Evolutionary conservation across 2,888 invertebrate species (phyloP).

Genomic region (Tachystola acroxantha): DNA sequence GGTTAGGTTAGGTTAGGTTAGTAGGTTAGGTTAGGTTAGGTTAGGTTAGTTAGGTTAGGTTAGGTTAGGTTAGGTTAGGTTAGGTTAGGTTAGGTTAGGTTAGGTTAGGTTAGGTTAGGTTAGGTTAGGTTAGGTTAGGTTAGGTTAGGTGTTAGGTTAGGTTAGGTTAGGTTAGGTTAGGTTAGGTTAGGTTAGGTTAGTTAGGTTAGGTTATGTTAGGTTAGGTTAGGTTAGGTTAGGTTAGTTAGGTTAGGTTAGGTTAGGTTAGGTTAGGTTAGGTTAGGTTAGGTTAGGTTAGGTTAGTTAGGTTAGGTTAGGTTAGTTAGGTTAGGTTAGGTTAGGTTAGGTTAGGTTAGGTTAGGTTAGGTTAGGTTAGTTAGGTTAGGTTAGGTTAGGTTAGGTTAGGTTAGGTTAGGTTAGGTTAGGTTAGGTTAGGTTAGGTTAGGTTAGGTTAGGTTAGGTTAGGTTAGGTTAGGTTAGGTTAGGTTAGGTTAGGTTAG

Average conservation of each 20-base stretch:
- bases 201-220: too few species aligned
- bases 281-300: conserved; percentile 7
- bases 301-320: conserved; percentile 4
- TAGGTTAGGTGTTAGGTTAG: too few species aligned
- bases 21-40: too few species aligned
- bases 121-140: too few species aligned
- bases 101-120: too few species aligned
- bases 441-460: conserved; percentile 1
- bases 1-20: too few species aligned
- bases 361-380: neutral
- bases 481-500: neutral
- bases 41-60: conserved; percentile 1
- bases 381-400: conserved; percentile 1
- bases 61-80: too few species aligned
- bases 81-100: too few species aligned
- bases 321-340: neutral
- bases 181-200: too few species aligned
- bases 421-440: conserved; percentile 1
- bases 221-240: neutral
- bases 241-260: neutral
- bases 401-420: conserved; percentile 3
- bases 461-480: neutral
- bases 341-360: neutral
- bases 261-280: conserved; percentile 1
- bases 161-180: too few species aligned